Evolutionary conservation across 2,113 vertebrate genomes (phyloP).

Genomic region (Coregonus clupeaformis): DNA sequence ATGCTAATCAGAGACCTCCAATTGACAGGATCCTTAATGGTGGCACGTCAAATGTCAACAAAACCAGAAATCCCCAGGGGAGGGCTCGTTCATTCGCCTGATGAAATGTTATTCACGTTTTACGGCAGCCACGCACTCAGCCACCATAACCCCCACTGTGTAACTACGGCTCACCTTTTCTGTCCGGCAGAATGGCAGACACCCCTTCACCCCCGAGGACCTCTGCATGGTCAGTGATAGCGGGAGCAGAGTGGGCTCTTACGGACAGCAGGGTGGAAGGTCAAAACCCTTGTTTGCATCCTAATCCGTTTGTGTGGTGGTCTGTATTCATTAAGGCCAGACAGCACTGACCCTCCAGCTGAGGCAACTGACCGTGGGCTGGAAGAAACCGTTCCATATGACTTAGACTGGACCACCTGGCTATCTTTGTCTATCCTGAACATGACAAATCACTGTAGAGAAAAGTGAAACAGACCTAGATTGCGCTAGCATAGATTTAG

Average conservation of each 20-base stretch:
- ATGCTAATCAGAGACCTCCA: slow-evolving; percentile 10
- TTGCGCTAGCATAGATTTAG: no score
- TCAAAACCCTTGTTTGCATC: slow-evolving; percentile 39
- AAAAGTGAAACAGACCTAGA: no score
- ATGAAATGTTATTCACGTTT: slow-evolving; percentile 39
- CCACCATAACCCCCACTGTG: not conserved
- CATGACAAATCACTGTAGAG: no score
- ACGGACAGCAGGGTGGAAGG: slow-evolving; percentile 31
- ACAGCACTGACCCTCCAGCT: slow-evolving; percentile 51
- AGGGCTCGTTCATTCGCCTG: not conserved
- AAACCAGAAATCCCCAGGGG: slow-evolving; percentile 34
- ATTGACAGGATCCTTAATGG: slow-evolving; percentile 15
- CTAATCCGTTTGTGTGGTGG: slow-evolving; percentile 53
- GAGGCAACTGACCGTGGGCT: slow-evolving; percentile 43
- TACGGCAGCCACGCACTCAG: slow-evolving; percentile 10
- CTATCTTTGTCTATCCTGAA: no score
- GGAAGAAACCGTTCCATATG: slow-evolving; percentile 26
- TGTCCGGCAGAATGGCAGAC: slow-evolving; percentile 19
- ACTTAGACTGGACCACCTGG: slow-evolving; percentile 17
- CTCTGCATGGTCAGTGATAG: slow-evolving; percentile 1
- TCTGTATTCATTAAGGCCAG: slow-evolving; percentile 46
- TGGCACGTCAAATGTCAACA: slow-evolving; percentile 14
- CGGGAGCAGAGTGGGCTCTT: slow-evolving; percentile 15
- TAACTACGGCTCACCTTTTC: slow-evolving; percentile 31
- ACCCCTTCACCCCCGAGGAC: slow-evolving; percentile 13